These are phyloP conservation scores for Ennomos erosarius DNA, from an alignment of 2,888 invertebrate species.

Conservation along the genomic window DNA sequence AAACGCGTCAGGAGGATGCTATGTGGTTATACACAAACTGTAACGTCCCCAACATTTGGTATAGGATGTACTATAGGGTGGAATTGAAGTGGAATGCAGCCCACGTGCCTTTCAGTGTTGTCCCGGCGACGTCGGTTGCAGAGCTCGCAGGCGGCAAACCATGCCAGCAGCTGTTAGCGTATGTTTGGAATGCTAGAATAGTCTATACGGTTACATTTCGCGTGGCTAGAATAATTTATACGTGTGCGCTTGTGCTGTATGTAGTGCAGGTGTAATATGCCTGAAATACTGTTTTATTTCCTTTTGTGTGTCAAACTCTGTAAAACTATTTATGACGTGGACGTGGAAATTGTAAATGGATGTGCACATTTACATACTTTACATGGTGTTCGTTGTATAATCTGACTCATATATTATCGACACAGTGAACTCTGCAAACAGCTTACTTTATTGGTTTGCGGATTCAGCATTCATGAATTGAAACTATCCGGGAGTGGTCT, in stretches of 20 bases:
- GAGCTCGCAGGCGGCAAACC: slow-evolving; percentile 67
- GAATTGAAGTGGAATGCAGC: slow-evolving; percentile 70
- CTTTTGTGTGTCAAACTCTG: slow-evolving; percentile 23
- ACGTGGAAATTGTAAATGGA: slow-evolving; percentile 19
- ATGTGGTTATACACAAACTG: slow-evolving; percentile 49
- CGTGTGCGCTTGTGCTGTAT: slow-evolving; percentile 36
- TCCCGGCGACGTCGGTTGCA: slow-evolving; percentile 62
- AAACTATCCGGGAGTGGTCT: slow-evolving; percentile 20
- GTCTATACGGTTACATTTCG: slow-evolving; percentile 64
- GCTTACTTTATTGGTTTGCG: slow-evolving; percentile 19
- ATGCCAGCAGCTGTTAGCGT: slow-evolving; percentile 62
- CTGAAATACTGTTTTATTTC: slow-evolving; percentile 28
- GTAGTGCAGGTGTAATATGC: slow-evolving; percentile 28
- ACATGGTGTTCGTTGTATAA: slow-evolving; percentile 3
- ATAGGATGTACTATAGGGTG: slow-evolving; percentile 63
- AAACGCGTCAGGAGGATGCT: slow-evolving; percentile 20
- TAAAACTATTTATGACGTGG: slow-evolving; percentile 28
- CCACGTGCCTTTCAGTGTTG: slow-evolving; percentile 59
- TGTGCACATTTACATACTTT: slow-evolving; percentile 4
- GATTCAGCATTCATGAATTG: slow-evolving; percentile 33
- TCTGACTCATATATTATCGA: slow-evolving; percentile 10
- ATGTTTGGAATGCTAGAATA: slow-evolving; percentile 69
- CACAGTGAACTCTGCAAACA: slow-evolving; percentile 13
- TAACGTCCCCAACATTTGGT: slow-evolving; percentile 50
- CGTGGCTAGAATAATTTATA: slow-evolving; percentile 67